Percentiles rank a stretch among this genome's conserved stretches.
phyloP scores from a whole-genome alignment of 2,888 invertebrate species.

The Drosophila pegasa region DNA sequence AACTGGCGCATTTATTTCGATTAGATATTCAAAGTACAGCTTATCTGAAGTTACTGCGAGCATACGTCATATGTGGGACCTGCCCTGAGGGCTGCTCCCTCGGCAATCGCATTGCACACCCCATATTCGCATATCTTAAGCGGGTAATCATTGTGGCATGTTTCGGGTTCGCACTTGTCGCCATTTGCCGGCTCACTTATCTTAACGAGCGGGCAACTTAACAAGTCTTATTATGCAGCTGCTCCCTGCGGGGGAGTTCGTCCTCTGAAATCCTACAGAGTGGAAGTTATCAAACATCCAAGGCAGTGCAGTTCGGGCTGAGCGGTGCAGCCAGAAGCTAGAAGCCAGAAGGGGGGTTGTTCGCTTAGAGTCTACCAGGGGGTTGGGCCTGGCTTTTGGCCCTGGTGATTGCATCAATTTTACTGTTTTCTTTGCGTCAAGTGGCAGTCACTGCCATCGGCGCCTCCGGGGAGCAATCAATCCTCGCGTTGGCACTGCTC shows the following conservation, averaged over 20 bases:
- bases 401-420: slow-evolving; percentile 67
- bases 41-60: slow-evolving; percentile 5
- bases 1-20: slow-evolving; percentile 16
- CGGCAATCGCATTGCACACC: slow-evolving; percentile 29
- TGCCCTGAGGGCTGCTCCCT: slow-evolving; percentile 16
- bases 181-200: slow-evolving; percentile 79
- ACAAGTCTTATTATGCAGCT: slow-evolving; percentile 78
- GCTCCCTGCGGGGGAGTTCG: slow-evolving; percentile 23
- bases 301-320: slow-evolving; percentile 73
- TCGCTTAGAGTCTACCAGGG: not conserved
- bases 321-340: slow-evolving; percentile 24
- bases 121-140: slow-evolving; percentile 56
- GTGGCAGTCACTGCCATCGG: slow-evolving; percentile 47
- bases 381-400: slow-evolving; percentile 46
- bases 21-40: slow-evolving; percentile 28
- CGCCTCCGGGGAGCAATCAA: slow-evolving; percentile 83
- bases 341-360: slow-evolving; percentile 16
- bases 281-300: slow-evolving; percentile 74
- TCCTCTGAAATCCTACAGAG: slow-evolving; percentile 26
- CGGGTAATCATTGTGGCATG: slow-evolving; percentile 72
- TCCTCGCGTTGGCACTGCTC: slow-evolving; percentile 73
- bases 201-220: slow-evolving; percentile 78
- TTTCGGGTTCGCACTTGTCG: slow-evolving; percentile 70
- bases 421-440: slow-evolving; percentile 57
- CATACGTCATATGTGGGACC: slow-evolving; percentile 14